Percentiles rank a stretch among this genome's conserved stretches.
Evolutionary conservation across 37 sponge, comb jelly and placozoan genomes (phyloP).

Genomic region (Lycopodina hypogea): DNA sequence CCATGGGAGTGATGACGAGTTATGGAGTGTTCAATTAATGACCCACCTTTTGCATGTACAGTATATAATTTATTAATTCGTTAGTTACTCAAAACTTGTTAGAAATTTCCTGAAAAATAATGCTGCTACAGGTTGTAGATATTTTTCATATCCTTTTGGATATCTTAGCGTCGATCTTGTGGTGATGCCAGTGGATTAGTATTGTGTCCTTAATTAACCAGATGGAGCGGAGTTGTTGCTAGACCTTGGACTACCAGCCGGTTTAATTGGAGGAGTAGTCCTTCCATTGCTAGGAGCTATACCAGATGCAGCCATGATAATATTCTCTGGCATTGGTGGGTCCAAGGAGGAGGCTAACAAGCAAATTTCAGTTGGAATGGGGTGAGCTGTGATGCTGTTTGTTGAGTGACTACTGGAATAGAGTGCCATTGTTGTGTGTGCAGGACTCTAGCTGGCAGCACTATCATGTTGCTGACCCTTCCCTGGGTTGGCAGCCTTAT

Average conservation of each 20-base stretch:
- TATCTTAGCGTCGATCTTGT: no score
- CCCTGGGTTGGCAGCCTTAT: slow-evolving; percentile 87
- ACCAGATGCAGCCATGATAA: slow-evolving; percentile 91
- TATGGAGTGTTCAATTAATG: no score
- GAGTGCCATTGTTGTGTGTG: not conserved
- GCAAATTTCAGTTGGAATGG: slow-evolving; percentile 89
- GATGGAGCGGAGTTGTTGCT: slow-evolving; percentile 91
- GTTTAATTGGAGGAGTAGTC: slow-evolving; percentile 84
- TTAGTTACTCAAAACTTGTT: no score
- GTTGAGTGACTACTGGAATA: no score
- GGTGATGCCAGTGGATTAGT: no score
- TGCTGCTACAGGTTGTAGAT: no score
- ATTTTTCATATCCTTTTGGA: no score
- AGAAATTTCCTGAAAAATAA: no score
- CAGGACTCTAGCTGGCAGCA: slow-evolving; percentile 93
- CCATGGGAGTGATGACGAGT: no score
- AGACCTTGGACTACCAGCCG: slow-evolving; percentile 87
- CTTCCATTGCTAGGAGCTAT: slow-evolving; percentile 91
- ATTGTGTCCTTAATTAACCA: no score
- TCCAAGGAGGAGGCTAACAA: slow-evolving; percentile 70
- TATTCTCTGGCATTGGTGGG: slow-evolving; percentile 77
- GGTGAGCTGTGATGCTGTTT: slow-evolving; percentile 39
- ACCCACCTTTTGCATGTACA: no score
- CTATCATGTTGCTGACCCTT: slow-evolving; percentile 89
- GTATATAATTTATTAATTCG: no score